Conservation (phyloP, 2,888 invertebrate species). For the Drosophila emarginata region DNA sequence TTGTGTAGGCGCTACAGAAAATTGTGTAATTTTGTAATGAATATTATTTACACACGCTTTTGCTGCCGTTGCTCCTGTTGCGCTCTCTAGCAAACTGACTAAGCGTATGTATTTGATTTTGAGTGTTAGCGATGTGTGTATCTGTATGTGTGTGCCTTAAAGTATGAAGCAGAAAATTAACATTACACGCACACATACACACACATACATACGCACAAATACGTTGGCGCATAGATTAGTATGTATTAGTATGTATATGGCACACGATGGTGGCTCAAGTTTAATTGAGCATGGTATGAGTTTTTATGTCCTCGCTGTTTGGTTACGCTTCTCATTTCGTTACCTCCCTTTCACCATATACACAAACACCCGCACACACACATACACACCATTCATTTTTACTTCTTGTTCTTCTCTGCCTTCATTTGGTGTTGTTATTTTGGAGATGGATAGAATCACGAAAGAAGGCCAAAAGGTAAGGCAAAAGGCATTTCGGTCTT, state of each 20-base stretch:
- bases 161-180: slow-evolving; percentile 56
- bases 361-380: too few species aligned
- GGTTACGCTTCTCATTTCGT: slow-evolving; percentile 1
- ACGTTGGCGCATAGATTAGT: slow-evolving; percentile 41
- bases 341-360: background rate
- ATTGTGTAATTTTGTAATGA: slow-evolving; percentile 61
- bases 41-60: slow-evolving; percentile 45
- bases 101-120: slow-evolving; percentile 23
- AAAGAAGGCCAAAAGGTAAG: slow-evolving; percentile 5
- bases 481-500: slow-evolving; percentile 6
- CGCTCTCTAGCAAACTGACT: slow-evolving; percentile 14
- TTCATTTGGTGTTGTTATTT: too few species aligned
- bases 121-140: slow-evolving; percentile 27
- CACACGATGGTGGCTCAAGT: slow-evolving; percentile 43
- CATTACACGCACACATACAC: slow-evolving; percentile 37
- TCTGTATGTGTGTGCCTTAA: slow-evolving; percentile 15
- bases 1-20: slow-evolving; percentile 43
- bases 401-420: background rate
- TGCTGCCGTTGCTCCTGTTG: slow-evolving; percentile 8
- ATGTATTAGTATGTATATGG: slow-evolving; percentile 53
- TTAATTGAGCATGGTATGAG: slow-evolving; percentile 65
- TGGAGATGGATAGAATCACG: background rate
- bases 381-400: too few species aligned
- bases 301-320: slow-evolving; percentile 37
- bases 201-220: slow-evolving; percentile 20